Conservation (phyloP, 2,797 vertebrate species). For the Poecilia picta region DNA sequence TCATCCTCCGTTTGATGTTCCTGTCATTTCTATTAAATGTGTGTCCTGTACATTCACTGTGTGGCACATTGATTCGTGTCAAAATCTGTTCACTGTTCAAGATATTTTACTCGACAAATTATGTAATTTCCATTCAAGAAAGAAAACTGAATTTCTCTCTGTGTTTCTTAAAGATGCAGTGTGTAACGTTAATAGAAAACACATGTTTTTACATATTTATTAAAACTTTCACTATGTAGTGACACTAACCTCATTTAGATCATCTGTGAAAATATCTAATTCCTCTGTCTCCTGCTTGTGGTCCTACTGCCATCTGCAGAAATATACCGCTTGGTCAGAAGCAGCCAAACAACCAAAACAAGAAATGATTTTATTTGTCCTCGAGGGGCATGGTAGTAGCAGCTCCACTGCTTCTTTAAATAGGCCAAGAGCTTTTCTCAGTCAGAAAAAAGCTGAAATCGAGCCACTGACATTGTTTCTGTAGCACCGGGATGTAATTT, state of each 20-base stretch:
- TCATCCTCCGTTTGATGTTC: conserved; percentile 17
- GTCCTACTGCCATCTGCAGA: too few relatives aligned
- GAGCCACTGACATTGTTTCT: background rate
- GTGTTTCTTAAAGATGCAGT: background rate
- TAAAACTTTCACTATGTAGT: too few relatives aligned
- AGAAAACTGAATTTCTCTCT: background rate
- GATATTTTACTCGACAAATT: conserved; percentile 9
- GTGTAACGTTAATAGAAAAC: too few relatives aligned
- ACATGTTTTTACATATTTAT: too few relatives aligned
- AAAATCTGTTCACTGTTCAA: conserved; percentile 8
- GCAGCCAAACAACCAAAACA: too few relatives aligned
- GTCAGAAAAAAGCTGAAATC: background rate
- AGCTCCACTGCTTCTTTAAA: background rate
- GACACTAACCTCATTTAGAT: too few relatives aligned
- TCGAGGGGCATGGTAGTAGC: too few relatives aligned
- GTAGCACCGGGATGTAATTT: background rate
- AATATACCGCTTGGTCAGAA: too few relatives aligned
- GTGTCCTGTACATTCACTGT: background rate
- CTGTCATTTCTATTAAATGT: conserved; percentile 8
- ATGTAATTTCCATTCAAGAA: background rate
- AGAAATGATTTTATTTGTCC: too few relatives aligned
- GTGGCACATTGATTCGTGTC: background rate
- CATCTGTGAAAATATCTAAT: too few relatives aligned
- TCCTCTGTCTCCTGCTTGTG: too few relatives aligned
- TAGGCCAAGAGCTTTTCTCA: background rate